Evolutionary conservation across 2,113 vertebrate species (phyloP).

Genomic region (Syngnathus scovelli): DNA sequence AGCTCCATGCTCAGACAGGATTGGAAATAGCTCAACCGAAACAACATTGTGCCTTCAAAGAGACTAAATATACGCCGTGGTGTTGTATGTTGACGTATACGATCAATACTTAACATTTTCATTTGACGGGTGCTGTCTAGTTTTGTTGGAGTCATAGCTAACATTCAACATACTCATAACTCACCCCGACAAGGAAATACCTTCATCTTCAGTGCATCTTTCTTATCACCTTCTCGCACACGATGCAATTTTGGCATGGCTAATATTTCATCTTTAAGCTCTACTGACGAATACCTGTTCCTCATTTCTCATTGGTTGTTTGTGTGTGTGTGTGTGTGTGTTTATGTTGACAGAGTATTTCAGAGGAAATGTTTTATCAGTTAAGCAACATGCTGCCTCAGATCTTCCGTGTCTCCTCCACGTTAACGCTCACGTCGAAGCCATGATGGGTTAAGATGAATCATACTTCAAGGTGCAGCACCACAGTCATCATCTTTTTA

Average conservation of each 20-base stretch:
- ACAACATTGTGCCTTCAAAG: conserved; percentile 39
- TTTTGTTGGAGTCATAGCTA: conserved; percentile 8
- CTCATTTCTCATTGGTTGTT: not conserved
- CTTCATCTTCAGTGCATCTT: conserved; percentile 12
- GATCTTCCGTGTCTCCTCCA: conserved; percentile 97
- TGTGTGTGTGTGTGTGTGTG: conserved; percentile 10
- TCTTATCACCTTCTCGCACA: conserved; percentile 17
- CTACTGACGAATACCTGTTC: not conserved
- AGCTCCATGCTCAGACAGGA: conserved; percentile 44
- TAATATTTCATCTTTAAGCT: not conserved
- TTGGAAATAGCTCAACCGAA: conserved; percentile 51
- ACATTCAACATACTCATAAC: conserved; percentile 29
- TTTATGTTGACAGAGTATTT: conserved; percentile 82
- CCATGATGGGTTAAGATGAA: conserved; percentile 39
- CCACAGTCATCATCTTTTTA: not conserved
- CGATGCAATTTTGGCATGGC: conserved; percentile 12
- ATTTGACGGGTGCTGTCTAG: conserved; percentile 24
- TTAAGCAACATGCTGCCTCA: conserved; percentile 97
- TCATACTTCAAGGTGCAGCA: not conserved
- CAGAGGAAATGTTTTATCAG: conserved; percentile 97
- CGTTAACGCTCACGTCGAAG: conserved; percentile 78
- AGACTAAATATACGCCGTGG: conserved; percentile 38
- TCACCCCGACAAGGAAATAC: conserved; percentile 20
- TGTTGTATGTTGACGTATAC: not conserved
- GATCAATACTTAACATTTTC: conserved; percentile 56